Conservation (phyloP, 1,140 invertebrate genomes). For the Gonatopus flavifemur region DNA sequence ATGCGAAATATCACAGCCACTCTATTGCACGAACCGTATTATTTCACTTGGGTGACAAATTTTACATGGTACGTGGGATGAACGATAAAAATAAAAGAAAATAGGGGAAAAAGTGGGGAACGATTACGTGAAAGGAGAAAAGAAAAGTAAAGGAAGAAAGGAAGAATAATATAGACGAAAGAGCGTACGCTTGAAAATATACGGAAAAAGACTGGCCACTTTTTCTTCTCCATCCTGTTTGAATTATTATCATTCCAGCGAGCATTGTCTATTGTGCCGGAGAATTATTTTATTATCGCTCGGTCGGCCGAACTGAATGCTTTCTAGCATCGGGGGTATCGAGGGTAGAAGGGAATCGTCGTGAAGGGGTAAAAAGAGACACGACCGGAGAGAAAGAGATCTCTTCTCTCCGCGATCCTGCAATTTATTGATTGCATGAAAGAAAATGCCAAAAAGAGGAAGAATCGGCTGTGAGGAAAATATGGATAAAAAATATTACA, state of each 20-base stretch:
- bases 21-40: slow-evolving; percentile 19
- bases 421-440: slow-evolving; percentile 32
- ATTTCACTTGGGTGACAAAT: slow-evolving; percentile 33
- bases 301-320: slow-evolving; percentile 31
- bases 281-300: slow-evolving; percentile 58
- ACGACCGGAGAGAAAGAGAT: not conserved
- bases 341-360: not conserved
- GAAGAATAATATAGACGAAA: slow-evolving; percentile 7
- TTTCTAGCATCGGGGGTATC: slow-evolving; percentile 3
- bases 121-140: too few relatives aligned
- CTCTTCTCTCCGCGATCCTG: slow-evolving; percentile 14
- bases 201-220: slow-evolving; percentile 42
- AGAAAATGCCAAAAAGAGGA: slow-evolving; percentile 18
- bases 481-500: too few relatives aligned
- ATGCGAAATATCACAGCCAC: too few relatives aligned
- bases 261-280: slow-evolving; percentile 52
- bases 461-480: slow-evolving; percentile 4
- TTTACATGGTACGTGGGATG: slow-evolving; percentile 14
- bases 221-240: slow-evolving; percentile 46
- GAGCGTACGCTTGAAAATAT: slow-evolving; percentile 26
- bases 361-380: not conserved
- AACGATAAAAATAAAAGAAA: not conserved
- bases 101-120: not conserved
- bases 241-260: slow-evolving; percentile 49
- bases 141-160: not conserved